Evolutionary conservation across 2,113 vertebrate species (phyloP).

Genomic region (Thryonomys swinderianus): DNA sequence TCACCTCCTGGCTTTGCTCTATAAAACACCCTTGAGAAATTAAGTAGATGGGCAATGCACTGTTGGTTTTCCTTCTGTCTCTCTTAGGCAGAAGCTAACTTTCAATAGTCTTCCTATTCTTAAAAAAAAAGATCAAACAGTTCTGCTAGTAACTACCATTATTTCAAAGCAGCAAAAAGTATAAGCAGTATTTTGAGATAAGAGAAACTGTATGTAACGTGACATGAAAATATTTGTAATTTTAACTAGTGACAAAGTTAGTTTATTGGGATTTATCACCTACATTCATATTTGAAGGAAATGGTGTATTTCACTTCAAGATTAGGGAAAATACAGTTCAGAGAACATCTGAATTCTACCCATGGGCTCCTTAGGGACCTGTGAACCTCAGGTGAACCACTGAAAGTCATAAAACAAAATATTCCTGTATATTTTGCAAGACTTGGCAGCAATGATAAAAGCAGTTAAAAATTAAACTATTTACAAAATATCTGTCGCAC

Average conservation of each 20-base stretch:
- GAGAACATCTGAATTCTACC: constrained; percentile 19
- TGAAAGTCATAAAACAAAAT: constrained; percentile 17
- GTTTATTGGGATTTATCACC: not conserved
- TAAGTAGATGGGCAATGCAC: too few relatives aligned
- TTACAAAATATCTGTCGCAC: constrained; percentile 33
- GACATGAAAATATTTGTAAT: constrained; percentile 3
- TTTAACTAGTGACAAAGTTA: constrained; percentile 29
- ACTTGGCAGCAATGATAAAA: constrained; percentile 66
- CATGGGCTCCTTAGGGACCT: not conserved
- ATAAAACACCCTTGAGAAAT: too few relatives aligned
- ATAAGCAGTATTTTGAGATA: not conserved
- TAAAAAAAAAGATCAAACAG: too few relatives aligned
- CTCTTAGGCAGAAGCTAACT: too few relatives aligned
- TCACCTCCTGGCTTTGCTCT: too few relatives aligned
- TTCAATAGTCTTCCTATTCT: too few relatives aligned
- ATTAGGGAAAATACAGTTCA: constrained; percentile 55
- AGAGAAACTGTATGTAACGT: not conserved
- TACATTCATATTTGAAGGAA: constrained; percentile 47
- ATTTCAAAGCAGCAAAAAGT: constrained; percentile 51
- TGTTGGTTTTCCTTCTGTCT: too few relatives aligned
- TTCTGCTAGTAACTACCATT: constrained; percentile 7
- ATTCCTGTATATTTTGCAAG: constrained; percentile 57
- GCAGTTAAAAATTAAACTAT: constrained; percentile 65
- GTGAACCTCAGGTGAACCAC: not conserved
- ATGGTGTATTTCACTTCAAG: constrained; percentile 11